Evolutionary conservation across 2,113 vertebrate genomes (phyloP), one percentile per base, ranked within the genome.

Genomic region (Gulo gulo): DNA sequence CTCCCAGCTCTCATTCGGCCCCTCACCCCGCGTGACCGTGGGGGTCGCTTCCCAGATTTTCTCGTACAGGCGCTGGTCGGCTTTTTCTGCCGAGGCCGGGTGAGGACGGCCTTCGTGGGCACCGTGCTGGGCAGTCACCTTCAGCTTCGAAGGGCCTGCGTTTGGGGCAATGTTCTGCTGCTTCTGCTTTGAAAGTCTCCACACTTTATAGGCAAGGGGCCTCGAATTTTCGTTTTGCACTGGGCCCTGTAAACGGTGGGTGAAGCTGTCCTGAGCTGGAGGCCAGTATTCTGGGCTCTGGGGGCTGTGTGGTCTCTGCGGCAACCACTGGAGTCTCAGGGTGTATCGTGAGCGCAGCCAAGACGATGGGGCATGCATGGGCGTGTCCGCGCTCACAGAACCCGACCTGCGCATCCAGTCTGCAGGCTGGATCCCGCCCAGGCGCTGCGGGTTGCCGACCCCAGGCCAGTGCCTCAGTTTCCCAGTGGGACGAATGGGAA

Each of bases 301-400:
- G 4, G 5, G 5, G 13, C 26, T 9, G 13, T 0, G 0, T 4
- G 29, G 14, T 21, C 86, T 52, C 34, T 1, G 71, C 1, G 15
- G 78, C 18, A 6, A 15, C 18, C 2, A 31, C 34, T 34, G 26
- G 0, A 0, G 79, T 5, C 79, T 15, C 34, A 14, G 23, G 47
- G 11, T 21, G 10, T 4, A 1, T 10, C 2, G 1, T 36, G 4
- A 15, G 7, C 16, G 7, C 23, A 47, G 23, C 67, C n/a, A 52
- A 50, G 69, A 36, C 0, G 0, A 23, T 2, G 7, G 0, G 2
- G 3, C 6, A 26, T 10, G 18, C n/a, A 29, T 0, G 1, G 50
- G 52, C 15, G 1, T 4, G 9, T 1, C 39, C 2, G 29, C 1
- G 7, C 39, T 8, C 76, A 1, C 15, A 34, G 45, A n/a, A 65